Conservation (phyloP, 2,888 invertebrate species). For the Apocheima hispidaria region DNA sequence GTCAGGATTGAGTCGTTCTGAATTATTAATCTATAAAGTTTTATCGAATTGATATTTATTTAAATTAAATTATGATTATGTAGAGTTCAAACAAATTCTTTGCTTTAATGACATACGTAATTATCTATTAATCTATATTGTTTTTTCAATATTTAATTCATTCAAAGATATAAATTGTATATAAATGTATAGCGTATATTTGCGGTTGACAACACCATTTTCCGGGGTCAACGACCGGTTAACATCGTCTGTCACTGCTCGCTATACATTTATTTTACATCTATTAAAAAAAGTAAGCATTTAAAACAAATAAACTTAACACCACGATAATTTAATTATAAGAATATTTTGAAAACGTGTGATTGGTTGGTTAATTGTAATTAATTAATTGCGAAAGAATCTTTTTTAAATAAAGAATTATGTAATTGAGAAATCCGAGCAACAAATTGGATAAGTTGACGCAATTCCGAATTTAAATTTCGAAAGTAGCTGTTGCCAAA, state of each 20-base stretch:
- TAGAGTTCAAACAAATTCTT: neutral
- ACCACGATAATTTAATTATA: neutral
- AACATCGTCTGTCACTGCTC: constrained; percentile 50
- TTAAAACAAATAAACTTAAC: neutral
- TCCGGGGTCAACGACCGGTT: constrained; percentile 76
- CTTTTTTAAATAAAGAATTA: constrained; percentile 32
- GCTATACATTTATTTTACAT: constrained; percentile 36
- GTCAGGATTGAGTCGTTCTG: no score
- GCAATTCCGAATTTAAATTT: constrained; percentile 44
- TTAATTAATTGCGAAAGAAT: neutral
- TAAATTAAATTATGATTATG: no score
- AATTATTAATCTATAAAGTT: no score
- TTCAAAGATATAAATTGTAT: constrained; percentile 50
- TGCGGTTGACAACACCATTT: constrained; percentile 69
- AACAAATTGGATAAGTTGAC: constrained; percentile 24
- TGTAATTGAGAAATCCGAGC: constrained; percentile 1
- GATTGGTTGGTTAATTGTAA: neutral
- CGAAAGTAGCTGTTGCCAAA: constrained; percentile 62
- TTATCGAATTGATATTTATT: no score
- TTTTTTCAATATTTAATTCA: constrained; percentile 35
- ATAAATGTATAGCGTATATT: constrained; percentile 48
- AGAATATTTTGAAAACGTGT: neutral
- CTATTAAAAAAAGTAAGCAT: constrained; percentile 25
- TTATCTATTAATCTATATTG: constrained; percentile 6
- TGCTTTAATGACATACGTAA: constrained; percentile 1